phyloP scores from a whole-genome alignment of 2,888 invertebrate species.

The Microplitis deprimator region DNA sequence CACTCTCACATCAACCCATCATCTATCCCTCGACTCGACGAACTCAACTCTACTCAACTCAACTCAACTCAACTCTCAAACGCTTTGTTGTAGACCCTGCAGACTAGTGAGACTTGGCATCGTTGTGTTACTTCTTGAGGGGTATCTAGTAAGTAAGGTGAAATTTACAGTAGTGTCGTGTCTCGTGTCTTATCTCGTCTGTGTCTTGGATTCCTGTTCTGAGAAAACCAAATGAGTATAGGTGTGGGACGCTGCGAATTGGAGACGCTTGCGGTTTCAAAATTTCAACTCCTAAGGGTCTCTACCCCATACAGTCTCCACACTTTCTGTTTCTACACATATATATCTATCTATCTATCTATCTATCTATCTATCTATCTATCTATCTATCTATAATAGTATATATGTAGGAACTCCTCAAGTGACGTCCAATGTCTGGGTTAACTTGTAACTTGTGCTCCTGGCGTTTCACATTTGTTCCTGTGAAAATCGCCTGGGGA shows the following conservation, averaged over 20 bases:
- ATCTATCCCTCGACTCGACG: background rate
- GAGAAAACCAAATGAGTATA: background rate
- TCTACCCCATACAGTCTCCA: background rate
- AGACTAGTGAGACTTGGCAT: background rate
- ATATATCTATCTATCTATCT: background rate
- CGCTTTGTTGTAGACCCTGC: background rate
- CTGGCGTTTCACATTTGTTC: background rate
- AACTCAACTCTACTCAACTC: background rate
- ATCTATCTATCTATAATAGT: background rate
- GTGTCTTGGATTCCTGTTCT: background rate
- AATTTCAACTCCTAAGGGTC: constrained; percentile 1
- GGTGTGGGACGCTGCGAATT: background rate
- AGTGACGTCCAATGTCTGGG: background rate
- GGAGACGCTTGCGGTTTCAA: background rate
- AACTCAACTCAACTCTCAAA: background rate
- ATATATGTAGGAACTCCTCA: background rate
- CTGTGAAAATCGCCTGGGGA: background rate
- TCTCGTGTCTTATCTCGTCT: background rate
- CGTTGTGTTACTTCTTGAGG: background rate
- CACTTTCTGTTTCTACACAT: background rate
- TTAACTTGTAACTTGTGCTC: background rate
- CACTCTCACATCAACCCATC: background rate
- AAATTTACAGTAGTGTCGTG: background rate
- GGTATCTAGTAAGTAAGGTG: background rate
- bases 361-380: background rate